Percentiles rank a stretch among this genome's conserved stretches.
Evolutionary conservation across 2,888 invertebrate species (phyloP).

Genomic region (Ormyrus pomaceus): DNA sequence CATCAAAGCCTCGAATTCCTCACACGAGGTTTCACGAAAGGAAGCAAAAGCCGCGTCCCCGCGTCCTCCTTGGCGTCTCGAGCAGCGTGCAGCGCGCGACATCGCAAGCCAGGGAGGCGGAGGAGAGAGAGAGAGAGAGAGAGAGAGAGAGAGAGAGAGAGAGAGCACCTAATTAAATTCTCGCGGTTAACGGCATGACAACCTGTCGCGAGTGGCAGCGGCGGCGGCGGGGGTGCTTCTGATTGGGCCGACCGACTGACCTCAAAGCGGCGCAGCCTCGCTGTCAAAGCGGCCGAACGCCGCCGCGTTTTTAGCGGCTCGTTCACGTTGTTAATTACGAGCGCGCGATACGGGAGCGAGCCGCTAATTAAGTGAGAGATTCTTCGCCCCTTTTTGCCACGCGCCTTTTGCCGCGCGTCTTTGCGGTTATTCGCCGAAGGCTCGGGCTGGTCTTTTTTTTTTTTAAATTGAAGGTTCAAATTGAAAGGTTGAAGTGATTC

Average conservation of each 20-base stretch:
- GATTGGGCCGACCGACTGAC: slow-evolving; percentile 25
- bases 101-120: neutral
- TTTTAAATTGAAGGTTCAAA: no score
- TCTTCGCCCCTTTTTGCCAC: no score
- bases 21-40: neutral
- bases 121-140: slow-evolving; percentile 1
- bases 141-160: neutral
- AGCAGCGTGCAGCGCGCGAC: neutral
- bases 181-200: slow-evolving; percentile 51
- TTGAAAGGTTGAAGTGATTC: no score
- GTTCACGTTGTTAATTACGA: no score
- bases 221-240: neutral
- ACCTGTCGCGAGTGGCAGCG: slow-evolving; percentile 27
- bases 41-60: no score
- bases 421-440: no score
- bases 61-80: no score
- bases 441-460: no score
- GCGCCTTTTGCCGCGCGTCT: no score
- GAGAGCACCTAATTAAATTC: slow-evolving; percentile 48
- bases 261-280: slow-evolving; percentile 31
- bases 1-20: neutral
- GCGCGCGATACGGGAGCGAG: no score
- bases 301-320: neutral
- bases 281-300: neutral
- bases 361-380: no score